Conservation (phyloP, 2,113 vertebrate species). For the Nettapus auritus region DNA sequence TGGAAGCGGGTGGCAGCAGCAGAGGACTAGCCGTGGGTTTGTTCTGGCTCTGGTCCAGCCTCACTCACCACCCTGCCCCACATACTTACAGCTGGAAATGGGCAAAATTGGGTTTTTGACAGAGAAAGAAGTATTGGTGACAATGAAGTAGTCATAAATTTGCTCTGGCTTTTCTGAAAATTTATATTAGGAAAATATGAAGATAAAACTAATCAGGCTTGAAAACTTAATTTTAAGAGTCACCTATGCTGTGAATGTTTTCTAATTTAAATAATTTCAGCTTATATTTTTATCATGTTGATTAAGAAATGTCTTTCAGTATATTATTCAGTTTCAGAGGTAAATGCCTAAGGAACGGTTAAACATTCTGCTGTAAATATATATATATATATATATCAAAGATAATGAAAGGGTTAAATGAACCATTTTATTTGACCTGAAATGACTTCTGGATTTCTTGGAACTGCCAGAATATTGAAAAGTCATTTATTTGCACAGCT, state of each 20-base stretch:
- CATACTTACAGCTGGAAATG: accelerated
- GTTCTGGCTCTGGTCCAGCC: background rate
- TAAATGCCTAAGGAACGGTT: background rate
- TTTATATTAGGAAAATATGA: background rate
- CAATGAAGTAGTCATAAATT: background rate
- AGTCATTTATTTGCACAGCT: slow-evolving; percentile 20
- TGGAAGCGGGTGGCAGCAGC: background rate
- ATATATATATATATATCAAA: no score
- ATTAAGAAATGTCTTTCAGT: background rate
- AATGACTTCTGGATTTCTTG: slow-evolving; percentile 26
- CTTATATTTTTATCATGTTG: background rate
- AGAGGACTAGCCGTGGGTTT: accelerated
- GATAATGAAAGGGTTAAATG: background rate
- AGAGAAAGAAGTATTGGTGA: background rate
- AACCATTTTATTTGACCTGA: background rate
- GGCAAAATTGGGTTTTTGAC: background rate
- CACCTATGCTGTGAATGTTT: background rate
- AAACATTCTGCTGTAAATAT: background rate
- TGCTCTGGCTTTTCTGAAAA: background rate
- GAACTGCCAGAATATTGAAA: background rate
- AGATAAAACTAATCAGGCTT: background rate
- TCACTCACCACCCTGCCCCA: background rate
- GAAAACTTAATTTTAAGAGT: background rate
- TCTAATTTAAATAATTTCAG: background rate
- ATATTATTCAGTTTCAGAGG: background rate